Conservation (phyloP, 2,113 vertebrate genomes). For the Edolisoma coerulescens region DNA sequence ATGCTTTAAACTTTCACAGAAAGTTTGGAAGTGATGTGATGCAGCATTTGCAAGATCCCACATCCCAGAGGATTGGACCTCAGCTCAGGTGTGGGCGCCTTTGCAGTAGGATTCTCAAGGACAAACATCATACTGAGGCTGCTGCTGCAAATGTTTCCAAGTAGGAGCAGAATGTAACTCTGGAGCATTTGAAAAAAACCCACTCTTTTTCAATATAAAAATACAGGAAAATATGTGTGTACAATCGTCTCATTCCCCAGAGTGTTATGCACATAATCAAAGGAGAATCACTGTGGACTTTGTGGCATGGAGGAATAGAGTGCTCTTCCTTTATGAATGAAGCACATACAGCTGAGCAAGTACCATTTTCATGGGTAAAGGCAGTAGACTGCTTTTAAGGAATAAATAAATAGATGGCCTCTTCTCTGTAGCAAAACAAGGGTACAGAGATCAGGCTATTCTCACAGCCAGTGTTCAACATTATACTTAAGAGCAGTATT, state of each 20-base stretch:
- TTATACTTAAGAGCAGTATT: not conserved
- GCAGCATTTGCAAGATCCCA: not conserved
- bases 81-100: not conserved
- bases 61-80: rapidly evolving
- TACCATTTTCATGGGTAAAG: not conserved
- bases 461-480: not conserved
- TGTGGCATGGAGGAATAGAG: constrained; percentile 9
- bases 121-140: not conserved
- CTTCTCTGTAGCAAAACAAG: not conserved
- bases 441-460: not conserved
- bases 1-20: not conserved
- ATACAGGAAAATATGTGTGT: not conserved
- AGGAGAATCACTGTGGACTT: constrained; percentile 29
- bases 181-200: not conserved
- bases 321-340: constrained; percentile 28
- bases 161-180: not conserved
- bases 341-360: not conserved
- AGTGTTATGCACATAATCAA: not conserved
- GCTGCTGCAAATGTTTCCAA: not conserved
- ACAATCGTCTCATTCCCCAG: not conserved
- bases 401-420: constrained; percentile 30
- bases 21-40: not conserved
- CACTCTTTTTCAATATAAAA: constrained; percentile 16
- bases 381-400: not conserved
- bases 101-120: not conserved